Base-by-base conservation (phyloP, 2,113 vertebrate genomes). In the Xiphophorus hellerii region DNA sequence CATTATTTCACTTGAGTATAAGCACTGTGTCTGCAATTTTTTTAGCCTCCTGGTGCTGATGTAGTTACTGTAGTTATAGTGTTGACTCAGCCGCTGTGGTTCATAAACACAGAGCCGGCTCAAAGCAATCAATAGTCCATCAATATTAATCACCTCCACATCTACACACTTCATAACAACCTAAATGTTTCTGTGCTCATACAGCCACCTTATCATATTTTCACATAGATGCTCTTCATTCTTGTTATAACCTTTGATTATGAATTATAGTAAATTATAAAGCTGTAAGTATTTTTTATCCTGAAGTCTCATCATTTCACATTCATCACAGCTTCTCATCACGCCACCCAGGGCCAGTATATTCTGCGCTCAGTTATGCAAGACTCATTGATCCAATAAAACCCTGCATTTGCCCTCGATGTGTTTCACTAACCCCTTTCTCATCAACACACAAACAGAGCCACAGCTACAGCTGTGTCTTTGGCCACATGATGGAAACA, bases 111-210 rank as follows among this genome's bases (percentile, higher is more conserved):
- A 31, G 31, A 14, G 64, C 63, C 62, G 68, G 66, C 72, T 66
- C 35, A 74, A 62, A 54, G 27, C 28, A 71, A 90, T 92, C 89
- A 86, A 90, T 90, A 81, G 75, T 65, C 61, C 71, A 65, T 81
- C 67, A 80, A 69, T 83, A 78, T 83, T 84, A 66, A 88, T 81
- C 62, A 80, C 81, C 78, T 73, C 65, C 39, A 48, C 48, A 44
- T 62, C 71, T 58, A 60, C 85, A 83, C 51, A 58, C 20, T 25
- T 54, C 22, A 54, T 54, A 54, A 54, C 20, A 54, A 54, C 8
- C 9, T 58, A 25, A 58, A n/a, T n/a, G 44, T 58, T 58, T 58
- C 51, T 58, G 51, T 20, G 13, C 28, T 33, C 13, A 62, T 30
- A 73, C 0, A 13, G 28, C 35, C 71, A 51, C 28, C 58, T 37